phyloP scores from a whole-genome alignment of 2,797 vertebrate genomes.

The Danio albolineatus region DNA sequence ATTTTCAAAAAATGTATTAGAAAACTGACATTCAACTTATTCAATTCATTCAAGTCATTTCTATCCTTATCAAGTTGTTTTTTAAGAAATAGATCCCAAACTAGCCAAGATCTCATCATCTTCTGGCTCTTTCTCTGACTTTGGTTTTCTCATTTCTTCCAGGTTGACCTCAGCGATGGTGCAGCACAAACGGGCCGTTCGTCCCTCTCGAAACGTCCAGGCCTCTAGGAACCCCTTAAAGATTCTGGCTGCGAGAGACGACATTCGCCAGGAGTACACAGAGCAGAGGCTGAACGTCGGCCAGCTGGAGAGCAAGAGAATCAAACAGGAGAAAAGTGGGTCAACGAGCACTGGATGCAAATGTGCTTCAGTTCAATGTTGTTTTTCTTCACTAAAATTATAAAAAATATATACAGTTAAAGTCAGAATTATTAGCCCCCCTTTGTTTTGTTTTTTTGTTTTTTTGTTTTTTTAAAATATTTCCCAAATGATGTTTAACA shows the following conservation, averaged over 20 bases:
- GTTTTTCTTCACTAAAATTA: neutral
- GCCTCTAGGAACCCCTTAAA: constrained; percentile 93
- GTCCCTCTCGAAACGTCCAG: constrained; percentile 90
- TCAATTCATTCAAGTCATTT: too few species aligned
- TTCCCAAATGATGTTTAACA: too few species aligned
- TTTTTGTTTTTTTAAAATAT: too few species aligned
- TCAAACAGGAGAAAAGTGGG: constrained; percentile 94
- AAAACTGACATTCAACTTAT: too few species aligned
- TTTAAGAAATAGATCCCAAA: too few species aligned
- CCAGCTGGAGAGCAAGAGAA: constrained; percentile 92
- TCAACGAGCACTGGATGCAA: neutral
- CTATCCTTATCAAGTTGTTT: too few species aligned
- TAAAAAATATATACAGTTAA: neutral
- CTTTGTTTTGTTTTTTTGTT: too few species aligned
- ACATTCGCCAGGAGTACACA: constrained; percentile 93
- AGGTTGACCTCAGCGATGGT: constrained; percentile 92
- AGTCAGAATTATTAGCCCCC: too few species aligned
- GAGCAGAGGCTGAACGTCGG: constrained; percentile 93
- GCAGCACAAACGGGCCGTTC: constrained; percentile 91
- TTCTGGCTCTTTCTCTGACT: neutral
- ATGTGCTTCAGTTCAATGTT: neutral
- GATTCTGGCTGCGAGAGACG: constrained; percentile 91
- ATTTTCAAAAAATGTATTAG: too few species aligned
- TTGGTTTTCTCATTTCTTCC: neutral
- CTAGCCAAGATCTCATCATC: too few species aligned